phyloP scores from a whole-genome alignment of 2,113 vertebrate genomes.

The Phylloscopus whistleri region DNA sequence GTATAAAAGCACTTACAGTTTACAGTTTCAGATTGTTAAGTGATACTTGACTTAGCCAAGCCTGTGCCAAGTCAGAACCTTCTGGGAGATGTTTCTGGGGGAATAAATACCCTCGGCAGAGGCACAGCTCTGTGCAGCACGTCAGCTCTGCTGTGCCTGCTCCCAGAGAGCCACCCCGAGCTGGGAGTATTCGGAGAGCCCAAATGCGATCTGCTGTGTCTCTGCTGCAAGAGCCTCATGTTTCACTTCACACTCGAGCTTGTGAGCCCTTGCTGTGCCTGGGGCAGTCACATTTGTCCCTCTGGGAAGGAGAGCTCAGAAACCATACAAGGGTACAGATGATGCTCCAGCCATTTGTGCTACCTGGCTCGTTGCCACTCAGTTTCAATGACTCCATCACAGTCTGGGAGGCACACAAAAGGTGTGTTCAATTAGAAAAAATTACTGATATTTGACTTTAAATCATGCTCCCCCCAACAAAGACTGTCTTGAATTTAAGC shows the following conservation, averaged over 20 bases:
- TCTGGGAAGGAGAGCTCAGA: background rate
- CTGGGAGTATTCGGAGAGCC: background rate
- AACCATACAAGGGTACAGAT: background rate
- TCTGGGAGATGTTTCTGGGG: background rate
- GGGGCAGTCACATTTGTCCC: background rate
- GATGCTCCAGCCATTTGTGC: background rate
- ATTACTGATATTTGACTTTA: background rate
- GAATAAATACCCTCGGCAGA: background rate
- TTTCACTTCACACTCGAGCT: background rate
- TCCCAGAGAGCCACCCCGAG: background rate
- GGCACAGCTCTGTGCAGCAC: background rate
- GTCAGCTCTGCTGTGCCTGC: background rate
- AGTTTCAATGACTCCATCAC: background rate
- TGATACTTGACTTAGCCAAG: background rate
- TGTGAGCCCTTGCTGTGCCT: background rate
- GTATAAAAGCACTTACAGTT: background rate
- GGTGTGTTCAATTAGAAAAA: background rate
- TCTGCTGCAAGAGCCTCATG: background rate
- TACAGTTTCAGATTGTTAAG: background rate
- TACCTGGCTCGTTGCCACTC: background rate
- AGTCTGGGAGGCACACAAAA: background rate
- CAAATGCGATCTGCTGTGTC: background rate
- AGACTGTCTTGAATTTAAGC: background rate
- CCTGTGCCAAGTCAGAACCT: background rate
- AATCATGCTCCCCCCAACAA: accelerated